Percentiles rank a stretch among this genome's conserved stretches.
Conservation (phyloP, 1,140 invertebrate genomes). For the Drosophila insularis region DNA sequence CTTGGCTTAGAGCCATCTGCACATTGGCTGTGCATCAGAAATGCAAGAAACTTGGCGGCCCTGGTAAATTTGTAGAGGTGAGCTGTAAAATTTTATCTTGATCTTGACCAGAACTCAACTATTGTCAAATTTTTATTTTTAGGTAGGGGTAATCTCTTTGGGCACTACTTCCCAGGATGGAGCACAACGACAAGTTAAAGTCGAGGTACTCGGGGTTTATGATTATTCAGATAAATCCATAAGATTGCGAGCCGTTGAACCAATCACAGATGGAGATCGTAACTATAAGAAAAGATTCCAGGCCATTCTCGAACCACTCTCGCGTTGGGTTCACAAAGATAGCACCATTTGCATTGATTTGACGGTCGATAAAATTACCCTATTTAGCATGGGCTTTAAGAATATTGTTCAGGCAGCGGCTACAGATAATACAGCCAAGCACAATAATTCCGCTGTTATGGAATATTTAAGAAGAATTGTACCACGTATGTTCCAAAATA, state of each 20-base stretch:
- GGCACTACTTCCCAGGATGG: conserved; percentile 93
- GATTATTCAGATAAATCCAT: conserved; percentile 89
- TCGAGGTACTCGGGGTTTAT: conserved; percentile 93
- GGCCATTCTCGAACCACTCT: conserved; percentile 90
- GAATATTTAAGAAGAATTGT: conserved; percentile 92
- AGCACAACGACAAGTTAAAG: conserved; percentile 91
- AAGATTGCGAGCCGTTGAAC: conserved; percentile 91
- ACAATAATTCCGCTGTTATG: conserved; percentile 91
- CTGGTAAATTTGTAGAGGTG: conserved; percentile 86
- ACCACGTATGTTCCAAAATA: conserved; percentile 95
- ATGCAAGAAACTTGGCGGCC: conserved; percentile 87
- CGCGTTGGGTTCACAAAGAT: conserved; percentile 89
- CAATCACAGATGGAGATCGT: conserved; percentile 88
- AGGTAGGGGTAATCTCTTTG: conserved; percentile 93
- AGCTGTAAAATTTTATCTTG: conserved; percentile 14
- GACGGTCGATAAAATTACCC: conserved; percentile 90
- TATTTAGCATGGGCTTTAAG: conserved; percentile 90
- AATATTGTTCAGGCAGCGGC: conserved; percentile 88
- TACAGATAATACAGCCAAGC: conserved; percentile 84
- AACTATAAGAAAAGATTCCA: conserved; percentile 90
- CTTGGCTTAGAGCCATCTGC: conserved; percentile 89
- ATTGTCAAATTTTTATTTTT: not conserved
- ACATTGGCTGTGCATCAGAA: conserved; percentile 91
- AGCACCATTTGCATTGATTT: conserved; percentile 91
- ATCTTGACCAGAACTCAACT: too few species aligned